phyloP scores from a whole-genome alignment of 2,113 vertebrate genomes.

The Lutjanus erythropterus region DNA sequence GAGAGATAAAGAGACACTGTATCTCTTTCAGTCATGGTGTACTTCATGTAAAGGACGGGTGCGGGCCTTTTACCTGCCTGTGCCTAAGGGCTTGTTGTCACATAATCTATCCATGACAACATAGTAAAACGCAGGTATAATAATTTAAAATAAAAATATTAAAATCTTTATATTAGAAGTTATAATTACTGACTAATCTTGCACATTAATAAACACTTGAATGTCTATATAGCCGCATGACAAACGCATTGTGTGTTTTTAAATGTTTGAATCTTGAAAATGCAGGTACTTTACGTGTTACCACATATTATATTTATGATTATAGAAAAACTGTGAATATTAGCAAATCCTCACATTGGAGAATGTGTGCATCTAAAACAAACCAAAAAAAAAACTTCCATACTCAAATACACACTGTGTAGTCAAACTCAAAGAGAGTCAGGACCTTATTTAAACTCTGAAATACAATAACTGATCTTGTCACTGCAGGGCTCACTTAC shows the following conservation, averaged over 20 bases:
- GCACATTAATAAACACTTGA: not conserved
- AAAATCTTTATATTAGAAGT: not conserved
- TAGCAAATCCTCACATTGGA: not conserved
- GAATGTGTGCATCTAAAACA: not conserved
- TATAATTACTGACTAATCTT: not conserved
- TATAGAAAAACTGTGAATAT: not conserved
- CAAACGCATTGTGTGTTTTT: not conserved
- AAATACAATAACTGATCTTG: not conserved
- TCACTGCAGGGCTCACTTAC: slow-evolving; percentile 6
- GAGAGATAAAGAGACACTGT: no score
- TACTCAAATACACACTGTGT: not conserved
- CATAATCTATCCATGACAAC: no score
- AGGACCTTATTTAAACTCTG: not conserved
- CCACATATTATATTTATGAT: not conserved
- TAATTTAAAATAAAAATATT: not conserved
- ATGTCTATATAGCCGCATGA: not conserved
- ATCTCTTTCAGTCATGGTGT: no score
- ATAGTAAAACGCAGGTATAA: not conserved
- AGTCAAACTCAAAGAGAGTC: no score
- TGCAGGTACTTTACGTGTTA: not conserved
- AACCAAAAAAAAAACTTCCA: not conserved
- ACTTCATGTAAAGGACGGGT: no score
- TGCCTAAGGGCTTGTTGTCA: no score
- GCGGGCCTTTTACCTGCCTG: no score
- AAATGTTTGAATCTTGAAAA: not conserved